Evolutionary conservation across 1,140 invertebrate genomes (phyloP).

Genomic region (Nixonia krombeini): DNA sequence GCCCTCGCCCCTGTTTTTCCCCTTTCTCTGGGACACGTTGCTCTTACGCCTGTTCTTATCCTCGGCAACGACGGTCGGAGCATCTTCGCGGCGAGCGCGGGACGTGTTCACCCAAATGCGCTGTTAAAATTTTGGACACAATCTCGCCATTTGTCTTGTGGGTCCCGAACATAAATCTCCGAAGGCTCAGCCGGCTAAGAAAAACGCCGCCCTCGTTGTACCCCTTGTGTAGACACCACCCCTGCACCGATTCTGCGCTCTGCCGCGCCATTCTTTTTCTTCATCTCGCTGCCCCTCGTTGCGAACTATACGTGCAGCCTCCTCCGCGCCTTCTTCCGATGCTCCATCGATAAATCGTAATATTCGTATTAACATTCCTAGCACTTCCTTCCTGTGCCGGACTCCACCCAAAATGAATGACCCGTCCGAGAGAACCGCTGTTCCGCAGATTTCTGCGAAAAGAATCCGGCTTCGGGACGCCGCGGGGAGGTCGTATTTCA

Average conservation of each 20-base stretch:
- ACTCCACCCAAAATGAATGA: conserved; percentile 55
- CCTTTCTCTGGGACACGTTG: conserved; percentile 29
- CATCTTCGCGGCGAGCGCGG: conserved; percentile 55
- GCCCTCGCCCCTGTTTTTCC: conserved; percentile 18
- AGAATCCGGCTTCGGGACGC: conserved; percentile 14
- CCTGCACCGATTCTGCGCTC: conserved; percentile 50
- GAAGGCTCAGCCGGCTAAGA: conserved; percentile 71
- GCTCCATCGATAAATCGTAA: conserved; percentile 70
- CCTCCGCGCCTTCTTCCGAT: conserved; percentile 56
- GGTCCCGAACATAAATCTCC: conserved; percentile 71
- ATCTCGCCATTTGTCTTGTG: conserved; percentile 72
- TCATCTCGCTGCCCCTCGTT: conserved; percentile 53
- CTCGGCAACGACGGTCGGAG: conserved; percentile 48
- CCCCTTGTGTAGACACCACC: conserved; percentile 47
- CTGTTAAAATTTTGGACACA: conserved; percentile 74
- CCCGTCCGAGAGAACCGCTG: too few relatives aligned
- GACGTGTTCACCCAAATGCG: conserved; percentile 71
- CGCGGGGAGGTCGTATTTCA: too few relatives aligned
- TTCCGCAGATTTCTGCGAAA: conserved; percentile 18
- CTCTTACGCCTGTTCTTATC: conserved; percentile 47
- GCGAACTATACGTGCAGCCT: conserved; percentile 34
- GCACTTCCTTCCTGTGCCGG: conserved; percentile 61
- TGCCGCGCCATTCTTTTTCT: conserved; percentile 57
- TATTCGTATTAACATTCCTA: conserved; percentile 71
- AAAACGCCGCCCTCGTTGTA: conserved; percentile 66